Evolutionary conservation across 2,888 invertebrate species (phyloP), one percentile per base, ranked within the genome.

Genomic region (Perizoma flavofasciatum): DNA sequence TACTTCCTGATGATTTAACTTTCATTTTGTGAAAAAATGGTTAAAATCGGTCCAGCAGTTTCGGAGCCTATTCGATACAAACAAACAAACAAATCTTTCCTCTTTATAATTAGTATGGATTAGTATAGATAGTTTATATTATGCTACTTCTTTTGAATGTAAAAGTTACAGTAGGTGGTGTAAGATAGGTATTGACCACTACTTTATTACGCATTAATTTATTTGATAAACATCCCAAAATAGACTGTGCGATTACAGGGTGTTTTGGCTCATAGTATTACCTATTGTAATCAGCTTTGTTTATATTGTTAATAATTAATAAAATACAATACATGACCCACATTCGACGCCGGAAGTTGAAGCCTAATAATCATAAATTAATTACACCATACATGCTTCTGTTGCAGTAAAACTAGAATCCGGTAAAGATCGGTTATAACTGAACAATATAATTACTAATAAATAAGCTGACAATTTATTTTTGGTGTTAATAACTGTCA

Each of bases 351-450:
- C 65, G 67, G 67, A 67, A 65, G 61, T 61, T 50, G 49, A 51
- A 41, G 56, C 37, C 41, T 55, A 60, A 63, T 62, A 45, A 56
- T 56, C 56, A 63, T 63, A 52, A 59, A 63, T 63, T 65, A 64
- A 63, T 67, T 50, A 57, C 43, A 41, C 56, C 53, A 63, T 63
- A 57, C 63, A 58, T 47, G 5, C 56, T 39, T 35, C 61, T 34
- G 58, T 39, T 53, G 45, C 45, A 40, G 58, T 33, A 40, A n/a
- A 34, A 54, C 54, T 5, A 7, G 22, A 53, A 49, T 41, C 10
- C 8, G 22, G 45, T 4, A 9, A 40, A 37, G 37, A 6, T 37
- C 5, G 37, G 4, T 5, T 7, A 7, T 5, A 6, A 37, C 37
- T 37, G 8, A 8, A 37, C 8, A 22, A 37, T 4, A 37, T 8